Evolutionary conservation across 2,888 invertebrate species (phyloP).

Genomic region (Hypsopygia costalis): DNA sequence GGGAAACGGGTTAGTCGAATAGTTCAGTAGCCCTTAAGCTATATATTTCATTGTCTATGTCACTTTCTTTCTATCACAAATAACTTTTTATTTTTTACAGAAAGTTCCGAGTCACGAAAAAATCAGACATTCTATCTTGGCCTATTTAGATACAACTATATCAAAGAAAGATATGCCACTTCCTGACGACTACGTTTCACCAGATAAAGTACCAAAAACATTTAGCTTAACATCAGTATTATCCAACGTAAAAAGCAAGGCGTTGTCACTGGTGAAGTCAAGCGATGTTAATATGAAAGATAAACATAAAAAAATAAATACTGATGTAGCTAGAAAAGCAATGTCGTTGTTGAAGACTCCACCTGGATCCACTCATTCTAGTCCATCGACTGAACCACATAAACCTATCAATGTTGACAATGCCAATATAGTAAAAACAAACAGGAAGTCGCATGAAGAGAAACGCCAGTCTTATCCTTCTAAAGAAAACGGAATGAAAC

Average conservation of each 20-base stretch:
- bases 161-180: constrained; percentile 27
- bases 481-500: no score
- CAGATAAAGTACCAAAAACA: constrained; percentile 42
- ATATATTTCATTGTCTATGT: no score
- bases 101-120: constrained; percentile 70
- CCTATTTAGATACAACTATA: constrained; percentile 61
- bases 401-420: no score
- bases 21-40: no score
- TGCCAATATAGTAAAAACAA: no score
- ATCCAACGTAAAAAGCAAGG: constrained; percentile 76
- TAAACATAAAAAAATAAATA: constrained; percentile 34
- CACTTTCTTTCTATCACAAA: no score
- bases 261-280: constrained; percentile 70
- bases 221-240: constrained; percentile 67
- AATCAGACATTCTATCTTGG: constrained; percentile 62
- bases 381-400: constrained; percentile 27
- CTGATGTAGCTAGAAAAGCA: constrained; percentile 49
- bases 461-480: no score
- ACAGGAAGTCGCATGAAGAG: no score
- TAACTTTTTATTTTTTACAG: constrained; percentile 47
- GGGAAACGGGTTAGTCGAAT: no score
- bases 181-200: constrained; percentile 46
- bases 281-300: constrained; percentile 42
- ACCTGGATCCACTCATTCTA: constrained; percentile 45
- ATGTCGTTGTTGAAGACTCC: constrained; percentile 53